A percentile compares a stretch with the other conserved stretches of the same genome.
Conservation (phyloP, 2,888 invertebrate genomes). For the Eumacrocentrus americanus region DNA sequence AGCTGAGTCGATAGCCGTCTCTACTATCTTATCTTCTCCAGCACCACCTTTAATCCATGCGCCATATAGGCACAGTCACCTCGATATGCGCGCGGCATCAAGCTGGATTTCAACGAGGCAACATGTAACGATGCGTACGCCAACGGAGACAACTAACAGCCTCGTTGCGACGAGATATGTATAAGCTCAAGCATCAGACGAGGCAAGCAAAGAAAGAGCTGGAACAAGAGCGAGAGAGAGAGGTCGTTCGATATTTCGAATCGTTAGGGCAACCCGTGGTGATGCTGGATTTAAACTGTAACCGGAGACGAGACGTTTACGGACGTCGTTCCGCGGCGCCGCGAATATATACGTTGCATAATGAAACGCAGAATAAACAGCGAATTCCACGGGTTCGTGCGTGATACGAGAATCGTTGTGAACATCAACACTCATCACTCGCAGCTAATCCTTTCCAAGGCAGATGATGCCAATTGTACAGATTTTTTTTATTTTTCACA, state of each 20-base stretch:
- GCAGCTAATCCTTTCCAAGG: neutral
- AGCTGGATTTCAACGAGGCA: slow-evolving; percentile 2
- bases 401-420: neutral
- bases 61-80: slow-evolving; percentile 9
- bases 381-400: neutral
- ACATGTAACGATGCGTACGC: slow-evolving; percentile 11
- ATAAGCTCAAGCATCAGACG: neutral
- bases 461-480: neutral
- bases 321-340: slow-evolving; percentile 4
- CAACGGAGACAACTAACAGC: neutral
- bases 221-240: slow-evolving; percentile 10
- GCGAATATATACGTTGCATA: slow-evolving; percentile 19
- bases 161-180: neutral
- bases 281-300: slow-evolving; percentile 23
- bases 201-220: neutral
- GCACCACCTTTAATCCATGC: neutral
- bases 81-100: slow-evolving; percentile 11
- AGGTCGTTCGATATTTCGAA: slow-evolving; percentile 14
- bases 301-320: slow-evolving; percentile 24
- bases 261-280: neutral
- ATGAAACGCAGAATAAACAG: slow-evolving; percentile 9
- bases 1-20: slow-evolving; percentile 52
- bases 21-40: slow-evolving; percentile 52
- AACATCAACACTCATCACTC: neutral
- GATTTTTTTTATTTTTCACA: too few relatives aligned